Evolutionary conservation across 2,797 vertebrate genomes (phyloP).

Genomic region (Microtus obscurus): DNA sequence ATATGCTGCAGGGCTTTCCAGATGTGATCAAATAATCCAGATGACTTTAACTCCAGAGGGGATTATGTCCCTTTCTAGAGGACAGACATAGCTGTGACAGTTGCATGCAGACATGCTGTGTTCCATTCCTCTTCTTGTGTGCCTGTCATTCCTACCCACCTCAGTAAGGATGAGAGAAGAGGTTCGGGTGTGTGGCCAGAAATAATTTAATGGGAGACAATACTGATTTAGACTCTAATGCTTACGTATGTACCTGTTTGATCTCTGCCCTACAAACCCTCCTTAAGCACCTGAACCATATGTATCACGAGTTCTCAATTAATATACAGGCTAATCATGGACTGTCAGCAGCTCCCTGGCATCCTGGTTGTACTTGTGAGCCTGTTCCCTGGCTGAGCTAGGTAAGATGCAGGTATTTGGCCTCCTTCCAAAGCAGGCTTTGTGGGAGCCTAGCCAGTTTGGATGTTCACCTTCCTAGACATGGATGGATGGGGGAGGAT

Average conservation of each 20-base stretch:
- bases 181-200: background rate
- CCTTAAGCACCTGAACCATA: background rate
- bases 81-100: background rate
- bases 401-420: background rate
- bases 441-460: no score
- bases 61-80: background rate
- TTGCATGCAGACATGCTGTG: background rate
- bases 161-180: background rate
- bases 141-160: background rate
- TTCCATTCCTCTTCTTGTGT: background rate
- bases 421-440: background rate
- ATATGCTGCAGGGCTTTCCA: background rate
- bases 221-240: slow-evolving; percentile 27
- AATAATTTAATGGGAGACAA: background rate
- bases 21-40: background rate
- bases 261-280: slow-evolving; percentile 42
- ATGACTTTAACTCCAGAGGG: background rate
- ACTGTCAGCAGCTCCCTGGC: background rate
- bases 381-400: background rate
- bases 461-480: no score
- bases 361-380: background rate
- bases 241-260: background rate
- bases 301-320: background rate
- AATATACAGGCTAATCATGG: background rate
- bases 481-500: no score